Evolutionary conservation across 2,888 invertebrate genomes (phyloP), one percentile per base, ranked within the genome.

Genomic region (Hydriomena furcata): DNA sequence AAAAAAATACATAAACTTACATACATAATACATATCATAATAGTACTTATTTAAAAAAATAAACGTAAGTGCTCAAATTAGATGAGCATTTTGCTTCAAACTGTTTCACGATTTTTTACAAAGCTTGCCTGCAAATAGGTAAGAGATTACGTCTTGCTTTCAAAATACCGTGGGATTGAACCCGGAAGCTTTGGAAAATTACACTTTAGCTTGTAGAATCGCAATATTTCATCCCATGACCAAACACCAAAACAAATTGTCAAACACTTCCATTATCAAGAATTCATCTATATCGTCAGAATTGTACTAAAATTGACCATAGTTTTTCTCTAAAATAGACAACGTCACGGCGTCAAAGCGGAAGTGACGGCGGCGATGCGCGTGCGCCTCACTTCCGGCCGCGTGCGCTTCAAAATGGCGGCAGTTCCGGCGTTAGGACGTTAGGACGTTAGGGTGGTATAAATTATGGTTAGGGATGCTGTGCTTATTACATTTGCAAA

Each of bases 371-470:
- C 70, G 77, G 76, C 68, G 71, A 58, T 86, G 87, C 87, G 88
- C 87, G 88, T 84, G 89, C 87, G 88, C 68, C 71, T 58, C 62
- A 71, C 79, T 84, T 88, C 88, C 87, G 77, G 87, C 80, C 87
- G 82, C 88, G 88, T 88, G 86, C 79, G 74, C 73, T 75, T 75
- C 88, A 89, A 91, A 88, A 91, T 90, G 90, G 89, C 90, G 85
- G 87, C 88, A 65, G 76, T 88, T 89, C 89, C 88, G 81, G 69
- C 55, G 65, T 63, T 62, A 76, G 81, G 82, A 82, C 79, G 70
- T 75, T 73, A 79, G 85, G 86, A 82, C 79, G 70, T 75, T 73
- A 79, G 85, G 86, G 84, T 79, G 80, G 74, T 71, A 83, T 87
- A 85, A 87, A 85, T 88, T 86, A 88, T 74, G 61, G 68, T 69